Conservation (phyloP, 2,113 vertebrate genomes). For the Lepisosteus oculatus region DNA sequence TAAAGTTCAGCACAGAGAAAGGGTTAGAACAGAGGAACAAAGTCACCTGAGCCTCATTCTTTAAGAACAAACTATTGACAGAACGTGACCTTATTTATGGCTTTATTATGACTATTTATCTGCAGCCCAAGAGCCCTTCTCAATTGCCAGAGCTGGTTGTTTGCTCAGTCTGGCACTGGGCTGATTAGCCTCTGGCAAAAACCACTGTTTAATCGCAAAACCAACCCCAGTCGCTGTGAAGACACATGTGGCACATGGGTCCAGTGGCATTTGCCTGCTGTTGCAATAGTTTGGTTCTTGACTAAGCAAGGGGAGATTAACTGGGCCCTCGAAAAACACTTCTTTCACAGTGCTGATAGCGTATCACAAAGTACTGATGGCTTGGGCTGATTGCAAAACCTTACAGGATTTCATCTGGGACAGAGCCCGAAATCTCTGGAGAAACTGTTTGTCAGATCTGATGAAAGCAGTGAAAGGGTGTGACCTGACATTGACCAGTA, state of each 20-base stretch:
- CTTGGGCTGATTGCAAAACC: not conserved
- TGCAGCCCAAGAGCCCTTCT: not conserved
- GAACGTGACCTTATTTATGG: not conserved
- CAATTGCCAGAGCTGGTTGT: conserved; percentile 2
- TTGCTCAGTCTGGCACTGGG: conserved; percentile 6
- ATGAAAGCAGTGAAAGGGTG: too few relatives aligned
- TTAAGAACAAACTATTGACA: not conserved
- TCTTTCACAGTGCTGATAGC: not conserved
- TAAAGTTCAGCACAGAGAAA: too few relatives aligned
- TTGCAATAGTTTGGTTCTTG: conserved; percentile 5
- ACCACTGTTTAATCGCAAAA: conserved; percentile 15
- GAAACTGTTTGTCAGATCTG: not conserved
- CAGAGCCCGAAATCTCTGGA: not conserved
- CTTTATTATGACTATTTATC: conserved; percentile 7
- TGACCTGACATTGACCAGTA: too few relatives aligned
- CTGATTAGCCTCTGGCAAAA: not conserved
- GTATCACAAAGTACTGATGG: not conserved
- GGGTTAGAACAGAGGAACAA: too few relatives aligned
- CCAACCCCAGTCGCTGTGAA: conserved; percentile 4
- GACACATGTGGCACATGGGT: not conserved
- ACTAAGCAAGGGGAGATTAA: not conserved
- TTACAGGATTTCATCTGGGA: not conserved
- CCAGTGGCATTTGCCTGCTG: not conserved
- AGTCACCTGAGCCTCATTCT: not conserved
- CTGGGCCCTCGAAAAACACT: not conserved